Evolutionary conservation across 1,140 invertebrate species (phyloP), one percentile per base, ranked within the genome.

Genomic region (Xylocopa sonorina): DNA sequence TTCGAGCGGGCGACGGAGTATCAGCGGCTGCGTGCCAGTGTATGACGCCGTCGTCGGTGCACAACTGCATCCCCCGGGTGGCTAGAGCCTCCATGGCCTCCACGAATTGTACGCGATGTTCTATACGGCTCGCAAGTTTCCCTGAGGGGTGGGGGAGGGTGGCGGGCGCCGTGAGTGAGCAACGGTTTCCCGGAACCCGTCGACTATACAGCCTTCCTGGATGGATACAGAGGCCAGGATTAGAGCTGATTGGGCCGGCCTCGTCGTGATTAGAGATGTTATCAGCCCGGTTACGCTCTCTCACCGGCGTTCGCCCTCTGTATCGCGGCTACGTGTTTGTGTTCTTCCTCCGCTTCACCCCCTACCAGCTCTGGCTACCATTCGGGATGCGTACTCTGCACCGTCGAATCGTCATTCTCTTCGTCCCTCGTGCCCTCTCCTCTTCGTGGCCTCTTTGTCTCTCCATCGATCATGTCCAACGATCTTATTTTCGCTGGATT

Each of bases 231-330:
- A 89, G 85, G 87, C 88, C 87, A 88, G 91, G 91, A 92, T 92
- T 92, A 92, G 89, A 90, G 89, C 89, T 91, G 91, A 92, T 92
- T 92, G 91, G 90, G 91, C 90, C 90, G 89, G 89, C 90, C 88
- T 88, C 90, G 89, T 88, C 90, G 90, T 92, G 91, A 92, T 92
- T 92, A 92, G 91, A 91, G 90, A 92, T 92, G 91, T 92, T 92
- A 91, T 91, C 90, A 91, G 91, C 81, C 84, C 86, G 88, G 86
- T 87, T 88, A 88, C 88, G 90, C 88, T 87, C 88, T 87, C 88
- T 90, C 90, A 87, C 88, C 89, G 81, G 87, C 83, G 84, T 88
- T 87, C 68, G 67, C 80, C 71, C 43, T 85, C 84, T 89, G 86
- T 81, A 83, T 85, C 90, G 66, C 86, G 86, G 86, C 83, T 86